These are phyloP conservation scores for Scaptomyza graminum DNA, from an alignment of 1,140 invertebrate genomes.

Conservation along the genomic window DNA sequence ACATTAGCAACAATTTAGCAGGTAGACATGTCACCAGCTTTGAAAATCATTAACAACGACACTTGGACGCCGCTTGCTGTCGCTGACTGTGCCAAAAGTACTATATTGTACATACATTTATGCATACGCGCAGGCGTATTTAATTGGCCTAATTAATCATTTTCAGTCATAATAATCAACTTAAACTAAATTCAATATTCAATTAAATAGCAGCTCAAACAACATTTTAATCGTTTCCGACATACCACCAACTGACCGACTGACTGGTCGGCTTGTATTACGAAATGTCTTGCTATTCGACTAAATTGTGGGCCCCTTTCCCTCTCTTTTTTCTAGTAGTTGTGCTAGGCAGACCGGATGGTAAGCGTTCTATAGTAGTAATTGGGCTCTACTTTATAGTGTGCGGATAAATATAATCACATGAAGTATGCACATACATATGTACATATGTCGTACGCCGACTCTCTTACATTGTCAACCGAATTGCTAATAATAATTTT, in stretches of 20 bases:
- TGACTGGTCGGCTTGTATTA: slow-evolving; percentile 25
- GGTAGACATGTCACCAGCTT: slow-evolving; percentile 62
- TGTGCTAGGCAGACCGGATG: too few species aligned
- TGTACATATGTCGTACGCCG: too few species aligned
- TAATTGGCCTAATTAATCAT: slow-evolving; percentile 75
- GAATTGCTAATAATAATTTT: too few species aligned
- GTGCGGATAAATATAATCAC: too few species aligned
- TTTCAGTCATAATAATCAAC: slow-evolving; percentile 72
- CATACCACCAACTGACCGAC: too few species aligned
- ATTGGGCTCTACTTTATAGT: too few species aligned
- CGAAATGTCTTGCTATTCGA: too few species aligned
- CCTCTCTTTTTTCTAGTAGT: background rate
- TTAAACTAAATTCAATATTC: slow-evolving; percentile 76
- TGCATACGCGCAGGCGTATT: slow-evolving; percentile 55
- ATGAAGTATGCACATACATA: too few species aligned
- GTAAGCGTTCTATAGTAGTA: too few species aligned
- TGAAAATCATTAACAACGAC: slow-evolving; percentile 69
- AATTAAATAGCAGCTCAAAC: slow-evolving; percentile 26
- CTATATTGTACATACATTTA: too few species aligned
- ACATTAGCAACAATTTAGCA: slow-evolving; percentile 72
- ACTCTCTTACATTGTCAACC: too few species aligned
- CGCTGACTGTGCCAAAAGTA: slow-evolving; percentile 21
- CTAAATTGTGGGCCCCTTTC: too few species aligned
- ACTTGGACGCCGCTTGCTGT: slow-evolving; percentile 46
- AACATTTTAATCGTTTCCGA: slow-evolving; percentile 30